Percentiles rank a stretch among this genome's conserved stretches.
Evolutionary conservation across 2,888 invertebrate genomes (phyloP).

Genomic region (Phortica okadai): DNA sequence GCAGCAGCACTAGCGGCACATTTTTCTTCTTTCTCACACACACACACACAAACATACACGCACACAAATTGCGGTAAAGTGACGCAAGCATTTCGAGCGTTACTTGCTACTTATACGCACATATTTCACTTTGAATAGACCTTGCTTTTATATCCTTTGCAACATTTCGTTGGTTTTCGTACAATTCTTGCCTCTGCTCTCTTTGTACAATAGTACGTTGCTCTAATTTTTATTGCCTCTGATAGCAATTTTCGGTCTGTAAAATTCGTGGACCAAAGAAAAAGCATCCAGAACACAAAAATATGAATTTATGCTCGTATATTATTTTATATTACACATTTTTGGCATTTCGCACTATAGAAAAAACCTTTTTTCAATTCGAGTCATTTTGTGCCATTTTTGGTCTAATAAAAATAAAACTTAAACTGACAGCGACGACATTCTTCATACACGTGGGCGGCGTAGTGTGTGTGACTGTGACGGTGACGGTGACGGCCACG

Average conservation of each 20-base stretch:
- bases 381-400: constrained; percentile 1
- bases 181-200: not conserved
- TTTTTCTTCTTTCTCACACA: not conserved
- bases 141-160: constrained; percentile 10
- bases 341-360: constrained; percentile 7
- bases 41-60: not conserved
- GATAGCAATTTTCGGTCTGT: constrained; percentile 21
- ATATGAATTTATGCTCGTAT: constrained; percentile 16
- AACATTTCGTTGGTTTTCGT: not conserved
- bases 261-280: constrained; percentile 17
- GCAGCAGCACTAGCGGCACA: not conserved
- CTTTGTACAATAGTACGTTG: not conserved
- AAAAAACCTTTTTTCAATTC: not conserved
- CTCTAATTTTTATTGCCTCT: constrained; percentile 26
- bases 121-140: constrained; percentile 14
- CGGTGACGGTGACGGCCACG: too few species aligned
- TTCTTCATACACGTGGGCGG: too few species aligned
- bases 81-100: not conserved
- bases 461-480: too few species aligned
- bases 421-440: too few species aligned
- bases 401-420: not conserved
- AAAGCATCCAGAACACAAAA: not conserved
- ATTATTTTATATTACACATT: not conserved
- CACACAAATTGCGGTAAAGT: not conserved
- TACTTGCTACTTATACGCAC: not conserved